A percentile compares a stretch with the other conserved stretches of the same genome.
Conservation (phyloP, 2,888 invertebrate species). For the Temnothorax ravouxi region DNA sequence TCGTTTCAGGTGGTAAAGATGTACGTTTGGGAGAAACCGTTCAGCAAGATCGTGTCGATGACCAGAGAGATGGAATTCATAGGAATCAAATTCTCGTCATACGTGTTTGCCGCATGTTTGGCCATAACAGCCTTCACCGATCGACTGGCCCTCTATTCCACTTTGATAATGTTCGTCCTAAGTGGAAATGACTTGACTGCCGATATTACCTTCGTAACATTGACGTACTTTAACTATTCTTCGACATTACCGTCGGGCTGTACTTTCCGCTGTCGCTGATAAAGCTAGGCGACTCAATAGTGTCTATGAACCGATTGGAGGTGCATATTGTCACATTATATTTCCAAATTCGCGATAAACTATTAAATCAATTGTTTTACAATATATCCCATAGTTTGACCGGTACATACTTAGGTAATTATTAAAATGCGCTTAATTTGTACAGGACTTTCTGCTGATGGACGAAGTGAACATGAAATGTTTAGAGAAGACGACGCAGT, state of each 20-base stretch:
- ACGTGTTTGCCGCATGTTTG: conserved; percentile 90
- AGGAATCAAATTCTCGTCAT: conserved; percentile 88
- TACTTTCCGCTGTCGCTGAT: conserved; percentile 88
- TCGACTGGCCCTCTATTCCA: conserved; percentile 91
- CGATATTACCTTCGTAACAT: conserved; percentile 87
- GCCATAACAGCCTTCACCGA: conserved; percentile 92
- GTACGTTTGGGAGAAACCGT: conserved; percentile 98
- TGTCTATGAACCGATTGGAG: conserved; percentile 88
- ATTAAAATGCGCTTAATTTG: background rate
- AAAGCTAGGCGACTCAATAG: conserved; percentile 87
- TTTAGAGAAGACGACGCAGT: rapidly evolving
- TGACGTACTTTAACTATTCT: conserved; percentile 90
- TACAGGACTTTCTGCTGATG: conserved; percentile 79
- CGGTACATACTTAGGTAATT: background rate
- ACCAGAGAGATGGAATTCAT: conserved; percentile 91
- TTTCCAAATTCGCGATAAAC: background rate
- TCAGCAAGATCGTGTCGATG: conserved; percentile 92
- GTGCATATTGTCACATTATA: conserved; percentile 68
- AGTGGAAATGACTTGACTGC: conserved; percentile 82
- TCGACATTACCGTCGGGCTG: conserved; percentile 88
- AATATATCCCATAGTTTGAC: background rate
- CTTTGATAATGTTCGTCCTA: conserved; percentile 88
- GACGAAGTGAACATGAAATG: conserved; percentile 72
- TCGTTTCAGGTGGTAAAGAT: conserved; percentile 94
- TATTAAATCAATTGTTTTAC: background rate